These are phyloP conservation scores for Drosophila siamana DNA, from an alignment of 2,888 invertebrate genomes.

Conservation along the genomic window DNA sequence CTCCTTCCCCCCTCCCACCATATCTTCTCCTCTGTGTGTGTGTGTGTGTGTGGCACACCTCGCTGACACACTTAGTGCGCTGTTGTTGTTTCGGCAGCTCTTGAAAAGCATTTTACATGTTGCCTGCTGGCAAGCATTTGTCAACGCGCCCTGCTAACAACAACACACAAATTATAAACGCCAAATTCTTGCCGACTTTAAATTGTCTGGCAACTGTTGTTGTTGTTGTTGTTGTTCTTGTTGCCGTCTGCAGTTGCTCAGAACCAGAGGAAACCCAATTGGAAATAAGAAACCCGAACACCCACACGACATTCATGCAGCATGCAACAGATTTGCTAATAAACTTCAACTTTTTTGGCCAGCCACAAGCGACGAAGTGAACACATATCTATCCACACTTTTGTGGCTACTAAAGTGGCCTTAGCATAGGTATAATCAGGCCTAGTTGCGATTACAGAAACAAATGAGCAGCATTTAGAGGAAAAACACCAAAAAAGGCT, in stretches of 20 bases:
- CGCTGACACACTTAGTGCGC: constrained; percentile 11
- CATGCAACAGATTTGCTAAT: constrained; percentile 52
- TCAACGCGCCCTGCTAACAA: constrained; percentile 51
- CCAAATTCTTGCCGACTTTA: constrained; percentile 23
- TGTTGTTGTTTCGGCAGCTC: constrained; percentile 37
- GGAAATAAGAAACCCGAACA: constrained; percentile 41
- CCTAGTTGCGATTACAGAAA: constrained; percentile 18
- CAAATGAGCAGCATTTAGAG: constrained; percentile 26
- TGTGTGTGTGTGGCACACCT: constrained; percentile 13
- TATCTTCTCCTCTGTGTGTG: background rate
- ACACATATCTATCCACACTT: constrained; percentile 13
- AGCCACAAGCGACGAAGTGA: constrained; percentile 23
- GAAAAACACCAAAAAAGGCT: constrained; percentile 47
- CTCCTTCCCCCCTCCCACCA: background rate
- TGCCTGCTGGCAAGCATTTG: constrained; percentile 57
- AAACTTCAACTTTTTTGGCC: constrained; percentile 39
- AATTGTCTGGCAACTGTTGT: constrained; percentile 12
- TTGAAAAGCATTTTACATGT: constrained; percentile 50
- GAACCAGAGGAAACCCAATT: constrained; percentile 27
- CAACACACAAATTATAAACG: constrained; percentile 16
- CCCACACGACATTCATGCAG: constrained; percentile 45
- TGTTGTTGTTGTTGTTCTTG: constrained; percentile 3
- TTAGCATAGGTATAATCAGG: constrained; percentile 22
- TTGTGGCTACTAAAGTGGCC: background rate
- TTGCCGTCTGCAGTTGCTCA: constrained; percentile 11